These are phyloP conservation scores for Teleopsis dalmanni DNA, from an alignment of 1,140 invertebrate genomes.

Conservation along the genomic window DNA sequence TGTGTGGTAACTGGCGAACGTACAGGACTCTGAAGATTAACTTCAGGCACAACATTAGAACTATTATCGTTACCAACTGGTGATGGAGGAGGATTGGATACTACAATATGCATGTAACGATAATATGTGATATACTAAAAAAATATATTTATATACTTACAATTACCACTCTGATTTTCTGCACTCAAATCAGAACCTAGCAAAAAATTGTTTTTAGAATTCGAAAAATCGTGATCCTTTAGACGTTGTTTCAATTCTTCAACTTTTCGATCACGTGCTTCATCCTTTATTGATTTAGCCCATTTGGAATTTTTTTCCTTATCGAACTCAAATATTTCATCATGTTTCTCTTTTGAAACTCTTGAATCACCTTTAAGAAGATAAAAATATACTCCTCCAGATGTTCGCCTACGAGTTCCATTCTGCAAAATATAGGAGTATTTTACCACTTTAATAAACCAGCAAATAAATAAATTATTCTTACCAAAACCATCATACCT, in stretches of 20 bases:
- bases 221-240: slow-evolving; percentile 47
- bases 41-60: slow-evolving; percentile 28
- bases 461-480: not conserved
- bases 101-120: slow-evolving; percentile 18
- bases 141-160: slow-evolving; percentile 32
- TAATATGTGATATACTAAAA: not conserved
- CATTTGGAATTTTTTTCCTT: slow-evolving; percentile 50
- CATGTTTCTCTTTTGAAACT: slow-evolving; percentile 59
- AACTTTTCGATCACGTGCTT: slow-evolving; percentile 54
- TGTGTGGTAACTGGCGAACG: slow-evolving; percentile 28
- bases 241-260: slow-evolving; percentile 53
- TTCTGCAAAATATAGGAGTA: slow-evolving; percentile 49
- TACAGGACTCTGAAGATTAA: slow-evolving; percentile 29
- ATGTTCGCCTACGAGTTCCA: slow-evolving; percentile 68
- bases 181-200: slow-evolving; percentile 47
- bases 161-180: slow-evolving; percentile 48
- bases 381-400: slow-evolving; percentile 76
- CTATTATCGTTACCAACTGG: slow-evolving; percentile 66
- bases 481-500: slow-evolving; percentile 72
- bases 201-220: slow-evolving; percentile 47
- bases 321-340: slow-evolving; percentile 65
- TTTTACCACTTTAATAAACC: not conserved
- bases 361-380: slow-evolving; percentile 67
- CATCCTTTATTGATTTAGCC: slow-evolving; percentile 49
- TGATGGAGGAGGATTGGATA: slow-evolving; percentile 68